Percentiles rank a stretch among this genome's conserved stretches.
These are phyloP conservation scores for Parauchenoglanis ngamensis DNA, from an alignment of 2,797 vertebrate genomes.

Conservation along the genomic window DNA sequence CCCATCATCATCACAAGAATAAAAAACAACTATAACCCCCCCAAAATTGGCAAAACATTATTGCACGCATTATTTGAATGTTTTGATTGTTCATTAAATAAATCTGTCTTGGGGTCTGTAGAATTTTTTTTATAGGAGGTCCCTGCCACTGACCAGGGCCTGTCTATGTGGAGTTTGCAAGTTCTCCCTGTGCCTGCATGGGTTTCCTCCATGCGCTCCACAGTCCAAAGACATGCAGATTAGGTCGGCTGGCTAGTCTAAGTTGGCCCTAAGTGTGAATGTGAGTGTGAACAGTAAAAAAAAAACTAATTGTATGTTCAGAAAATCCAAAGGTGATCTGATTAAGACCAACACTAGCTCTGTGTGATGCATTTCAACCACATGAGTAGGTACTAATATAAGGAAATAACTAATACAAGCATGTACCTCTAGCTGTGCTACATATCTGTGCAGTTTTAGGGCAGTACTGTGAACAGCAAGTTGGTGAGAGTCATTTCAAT, in stretches of 20 bases:
- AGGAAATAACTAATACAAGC: conserved; percentile 3
- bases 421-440: conserved; percentile 1
- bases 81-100: neutral
- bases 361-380: neutral
- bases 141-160: neutral
- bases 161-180: too few relatives aligned
- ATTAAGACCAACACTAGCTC: neutral
- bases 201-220: too few relatives aligned
- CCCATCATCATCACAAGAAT: neutral
- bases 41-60: neutral
- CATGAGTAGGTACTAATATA: neutral
- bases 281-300: neutral
- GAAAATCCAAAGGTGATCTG: neutral
- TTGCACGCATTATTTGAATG: neutral
- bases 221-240: too few relatives aligned
- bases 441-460: neutral
- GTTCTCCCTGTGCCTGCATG: too few relatives aligned
- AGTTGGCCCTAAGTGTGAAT: too few relatives aligned
- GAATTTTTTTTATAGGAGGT: neutral
- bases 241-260: too few relatives aligned
- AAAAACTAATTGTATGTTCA: neutral
- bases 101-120: neutral
- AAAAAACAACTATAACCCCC: too few relatives aligned
- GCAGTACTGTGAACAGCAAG: conserved; percentile 18
- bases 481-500: conserved; percentile 32